phyloP scores from a whole-genome alignment of 2,888 invertebrate species.

The Hymenopus coronatus region DNA sequence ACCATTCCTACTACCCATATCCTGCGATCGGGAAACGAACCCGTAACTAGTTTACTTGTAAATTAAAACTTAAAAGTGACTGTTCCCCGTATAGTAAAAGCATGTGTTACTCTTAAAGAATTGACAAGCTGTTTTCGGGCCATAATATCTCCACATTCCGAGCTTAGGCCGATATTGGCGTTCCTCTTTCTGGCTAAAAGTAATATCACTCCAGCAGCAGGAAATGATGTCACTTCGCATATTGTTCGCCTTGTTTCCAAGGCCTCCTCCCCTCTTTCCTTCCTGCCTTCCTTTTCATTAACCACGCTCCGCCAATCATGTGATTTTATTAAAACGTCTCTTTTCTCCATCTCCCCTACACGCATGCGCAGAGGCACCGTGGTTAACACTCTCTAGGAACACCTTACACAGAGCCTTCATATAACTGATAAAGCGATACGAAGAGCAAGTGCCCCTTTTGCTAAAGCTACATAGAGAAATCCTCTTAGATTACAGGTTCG shows the following conservation, averaged over 20 bases:
- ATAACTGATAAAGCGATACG: neutral
- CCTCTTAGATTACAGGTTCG: no score
- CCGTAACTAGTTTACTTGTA: no score
- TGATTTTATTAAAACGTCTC: slow-evolving; percentile 37
- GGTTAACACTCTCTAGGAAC: neutral
- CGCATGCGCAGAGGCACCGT: neutral
- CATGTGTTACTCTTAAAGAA: no score
- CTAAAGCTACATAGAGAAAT: no score
- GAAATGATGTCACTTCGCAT: slow-evolving; percentile 4
- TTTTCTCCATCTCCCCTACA: slow-evolving; percentile 26
- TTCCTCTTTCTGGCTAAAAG: neutral
- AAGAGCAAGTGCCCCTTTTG: no score
- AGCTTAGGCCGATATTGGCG: neutral
- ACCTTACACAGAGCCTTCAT: neutral
- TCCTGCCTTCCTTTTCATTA: slow-evolving; percentile 31
- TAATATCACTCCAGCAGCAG: neutral
- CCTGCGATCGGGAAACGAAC: no score
- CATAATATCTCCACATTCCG: neutral
- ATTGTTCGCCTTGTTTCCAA: neutral
- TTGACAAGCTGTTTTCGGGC: neutral
- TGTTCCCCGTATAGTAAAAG: no score
- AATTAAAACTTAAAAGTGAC: no score
- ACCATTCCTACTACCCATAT: no score
- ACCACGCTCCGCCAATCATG: slow-evolving; percentile 35
- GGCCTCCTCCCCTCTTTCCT: neutral